phyloP scores from a whole-genome alignment of 2,113 vertebrate genomes.

The Eclectus roratus region DNA sequence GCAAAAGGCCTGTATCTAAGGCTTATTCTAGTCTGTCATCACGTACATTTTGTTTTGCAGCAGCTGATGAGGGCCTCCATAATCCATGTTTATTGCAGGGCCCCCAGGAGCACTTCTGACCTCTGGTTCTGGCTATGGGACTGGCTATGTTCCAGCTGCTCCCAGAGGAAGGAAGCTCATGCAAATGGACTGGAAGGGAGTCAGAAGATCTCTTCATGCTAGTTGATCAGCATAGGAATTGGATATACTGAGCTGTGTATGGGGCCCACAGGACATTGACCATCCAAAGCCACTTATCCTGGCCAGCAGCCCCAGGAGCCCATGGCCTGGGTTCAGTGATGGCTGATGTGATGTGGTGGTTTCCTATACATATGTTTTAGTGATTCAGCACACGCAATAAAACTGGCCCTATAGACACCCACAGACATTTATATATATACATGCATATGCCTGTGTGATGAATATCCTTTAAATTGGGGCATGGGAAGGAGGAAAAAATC shows the following conservation, averaged over 20 bases:
- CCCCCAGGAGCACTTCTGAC: not conserved
- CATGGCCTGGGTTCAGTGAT: not conserved
- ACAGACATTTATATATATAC: not conserved
- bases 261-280: not conserved
- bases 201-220: not conserved
- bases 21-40: not conserved
- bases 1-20: not conserved
- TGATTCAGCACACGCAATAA: not conserved
- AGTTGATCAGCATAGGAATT: not conserved
- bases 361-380: not conserved
- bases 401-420: not conserved
- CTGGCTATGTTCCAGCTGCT: not conserved
- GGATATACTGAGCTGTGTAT: fast-evolving
- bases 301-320: not conserved
- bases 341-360: not conserved
- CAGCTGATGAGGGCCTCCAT: not conserved
- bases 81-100: not conserved
- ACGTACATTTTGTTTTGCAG: fast-evolving
- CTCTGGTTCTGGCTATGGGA: not conserved
- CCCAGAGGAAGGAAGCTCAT: not conserved
- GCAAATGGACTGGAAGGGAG: not conserved
- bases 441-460: not conserved
- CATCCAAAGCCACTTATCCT: not conserved
- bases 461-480: not conserved
- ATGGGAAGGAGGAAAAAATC: not conserved